Base-by-base conservation (phyloP, 2,797 vertebrate species). In the Antennarius maculatus region DNA sequence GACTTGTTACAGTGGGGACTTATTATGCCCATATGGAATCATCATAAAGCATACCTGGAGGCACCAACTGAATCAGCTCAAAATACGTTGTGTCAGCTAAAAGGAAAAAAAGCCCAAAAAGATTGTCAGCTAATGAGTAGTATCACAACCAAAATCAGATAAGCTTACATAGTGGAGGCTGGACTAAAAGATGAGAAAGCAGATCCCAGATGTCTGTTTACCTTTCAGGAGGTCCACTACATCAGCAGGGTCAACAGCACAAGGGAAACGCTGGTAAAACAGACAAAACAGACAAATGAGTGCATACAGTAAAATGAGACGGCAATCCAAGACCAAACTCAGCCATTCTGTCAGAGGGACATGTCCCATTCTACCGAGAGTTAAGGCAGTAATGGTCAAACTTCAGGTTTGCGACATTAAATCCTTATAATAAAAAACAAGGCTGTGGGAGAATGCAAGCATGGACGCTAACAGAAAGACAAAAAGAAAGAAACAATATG, bases 31-130 rank as follows among this genome's bases (percentile, higher is more conserved):
- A 80, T 71, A 65, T 74, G 71, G 82, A 67, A 75, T 83, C 74
- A 85, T 83, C 80, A 83, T 37, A 88, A 83, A 77, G 51, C 73
- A 69, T 94, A 99, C 97, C 97, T 97, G 96, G 95, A 90, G 96
- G 95, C 91, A 94, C 59, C 45, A 94, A 93, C 74, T 98, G 97
- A 94, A 98, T 95, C 91, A 99, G 93, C 92, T 98, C 95, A 91
- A 99, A 95, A 86, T 92, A 89, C 76, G 95, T 92, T 74, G 94
- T 95, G 92, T 98, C 96, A 95, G 93, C 97, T 98, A 86, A 76
- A 73, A 82, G 66, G 85, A 92, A 73, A 67, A 70, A 86, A 81
- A 83, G 80, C 62, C 86, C 63, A 89, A 84, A 89, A 41, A 82
- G 51, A 71, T 54, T 45, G 60, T 77, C 66, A 89, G 83, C 78